A percentile compares a stretch with the other conserved stretches of the same genome.
phyloP scores from a whole-genome alignment of 2,888 invertebrate species.

The Pomacea canaliculata region DNA sequence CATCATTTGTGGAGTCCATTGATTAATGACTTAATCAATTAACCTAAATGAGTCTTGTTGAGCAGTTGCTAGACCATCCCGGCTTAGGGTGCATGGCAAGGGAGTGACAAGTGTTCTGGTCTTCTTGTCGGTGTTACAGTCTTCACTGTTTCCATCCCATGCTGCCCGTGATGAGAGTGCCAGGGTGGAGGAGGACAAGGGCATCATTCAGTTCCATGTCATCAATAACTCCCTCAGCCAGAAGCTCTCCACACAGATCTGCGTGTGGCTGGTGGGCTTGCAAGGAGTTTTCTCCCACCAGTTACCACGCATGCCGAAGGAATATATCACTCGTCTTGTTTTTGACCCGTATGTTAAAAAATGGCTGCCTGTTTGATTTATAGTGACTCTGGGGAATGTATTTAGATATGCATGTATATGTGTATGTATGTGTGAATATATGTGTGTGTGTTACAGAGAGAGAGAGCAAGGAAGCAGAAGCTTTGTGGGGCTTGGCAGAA shows the following conservation, averaged over 20 bases:
- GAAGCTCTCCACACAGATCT: conserved; percentile 86
- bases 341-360: conserved; percentile 78
- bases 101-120: background rate
- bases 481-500: too few species aligned
- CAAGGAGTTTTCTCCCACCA: conserved; percentile 97
- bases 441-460: too few species aligned
- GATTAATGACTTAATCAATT: too few species aligned
- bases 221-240: conserved; percentile 89
- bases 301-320: conserved; percentile 96
- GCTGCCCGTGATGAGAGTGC: conserved; percentile 92
- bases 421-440: too few species aligned
- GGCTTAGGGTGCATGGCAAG: too few species aligned
- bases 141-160: conserved; percentile 48
- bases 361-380: background rate
- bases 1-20: too few species aligned
- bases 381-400: too few species aligned
- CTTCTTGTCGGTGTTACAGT: conserved; percentile 1
- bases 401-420: too few species aligned
- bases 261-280: conserved; percentile 92
- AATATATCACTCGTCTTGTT: conserved; percentile 94
- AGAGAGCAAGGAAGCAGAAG: too few species aligned
- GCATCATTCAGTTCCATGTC: conserved; percentile 92
- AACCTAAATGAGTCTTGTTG: too few species aligned
- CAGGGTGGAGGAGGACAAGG: conserved; percentile 88
- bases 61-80: too few species aligned